Conservation (phyloP, 2,113 vertebrate genomes). For the Psophia crepitans region DNA sequence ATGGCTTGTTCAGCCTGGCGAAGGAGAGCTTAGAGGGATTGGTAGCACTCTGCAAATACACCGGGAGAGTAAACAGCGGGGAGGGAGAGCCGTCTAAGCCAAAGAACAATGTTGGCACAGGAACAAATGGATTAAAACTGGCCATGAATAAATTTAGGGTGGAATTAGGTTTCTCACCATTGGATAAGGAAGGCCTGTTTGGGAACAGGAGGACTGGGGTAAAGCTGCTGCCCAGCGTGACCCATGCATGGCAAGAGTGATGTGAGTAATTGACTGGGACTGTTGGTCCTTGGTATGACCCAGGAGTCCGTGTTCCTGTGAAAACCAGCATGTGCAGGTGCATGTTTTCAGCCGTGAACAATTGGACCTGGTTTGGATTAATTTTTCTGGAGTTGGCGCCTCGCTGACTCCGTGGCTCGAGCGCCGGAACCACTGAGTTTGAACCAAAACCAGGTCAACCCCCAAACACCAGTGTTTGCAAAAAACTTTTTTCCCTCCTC, state of each 20-base stretch:
- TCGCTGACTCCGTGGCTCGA: neutral
- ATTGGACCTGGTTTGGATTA: neutral
- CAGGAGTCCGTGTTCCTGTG: neutral
- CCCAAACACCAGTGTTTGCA: neutral
- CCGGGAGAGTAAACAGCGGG: neutral
- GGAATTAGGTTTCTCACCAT: neutral
- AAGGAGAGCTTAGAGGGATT: neutral
- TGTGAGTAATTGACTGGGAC: neutral
- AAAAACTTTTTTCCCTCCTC: neutral
- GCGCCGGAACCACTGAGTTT: neutral
- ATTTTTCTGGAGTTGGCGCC: accelerated
- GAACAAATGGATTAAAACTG: conserved; percentile 32
- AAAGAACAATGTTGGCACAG: neutral
- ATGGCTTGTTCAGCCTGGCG: neutral
- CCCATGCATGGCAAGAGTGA: neutral
- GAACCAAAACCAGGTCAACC: neutral
- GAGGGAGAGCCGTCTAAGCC: neutral
- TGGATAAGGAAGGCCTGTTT: neutral
- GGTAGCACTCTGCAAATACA: conserved; percentile 5
- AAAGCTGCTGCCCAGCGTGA: neutral
- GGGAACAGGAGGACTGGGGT: neutral
- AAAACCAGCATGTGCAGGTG: neutral
- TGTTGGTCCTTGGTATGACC: neutral
- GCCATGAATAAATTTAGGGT: neutral
- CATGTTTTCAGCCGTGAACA: neutral